phyloP scores from a whole-genome alignment of 2,113 vertebrate genomes.

The Oreochromis niloticus region DNA sequence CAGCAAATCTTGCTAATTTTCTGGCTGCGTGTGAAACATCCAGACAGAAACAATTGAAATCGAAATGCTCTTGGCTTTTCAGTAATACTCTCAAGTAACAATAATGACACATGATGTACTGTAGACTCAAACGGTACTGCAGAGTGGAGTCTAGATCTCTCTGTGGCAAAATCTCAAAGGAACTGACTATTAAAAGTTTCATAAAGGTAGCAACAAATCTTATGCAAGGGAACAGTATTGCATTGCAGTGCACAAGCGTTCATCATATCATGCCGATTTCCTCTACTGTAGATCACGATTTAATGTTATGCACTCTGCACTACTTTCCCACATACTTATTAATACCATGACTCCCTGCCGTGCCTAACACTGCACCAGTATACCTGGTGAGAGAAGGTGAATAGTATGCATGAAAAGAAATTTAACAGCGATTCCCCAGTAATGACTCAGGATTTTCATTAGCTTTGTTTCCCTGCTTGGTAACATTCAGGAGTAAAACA shows the following conservation, averaged over 20 bases:
- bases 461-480: neutral
- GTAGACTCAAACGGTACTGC: neutral
- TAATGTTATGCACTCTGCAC: neutral
- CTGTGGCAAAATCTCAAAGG: neutral
- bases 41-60: neutral
- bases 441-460: neutral
- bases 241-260: neutral
- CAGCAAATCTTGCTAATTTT: neutral
- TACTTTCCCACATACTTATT: neutral
- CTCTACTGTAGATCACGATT: neutral
- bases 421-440: neutral
- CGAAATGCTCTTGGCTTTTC: neutral
- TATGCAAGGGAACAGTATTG: neutral
- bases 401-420: conserved; percentile 13
- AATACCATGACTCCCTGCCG: neutral
- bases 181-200: neutral
- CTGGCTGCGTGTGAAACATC: neutral
- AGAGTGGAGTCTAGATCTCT: neutral
- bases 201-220: neutral
- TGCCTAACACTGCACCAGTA: neutral
- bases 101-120: neutral
- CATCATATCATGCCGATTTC: neutral
- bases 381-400: conserved; percentile 2
- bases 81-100: neutral
- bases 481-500: neutral